phyloP scores from a whole-genome alignment of 2,888 invertebrate species.

The Cataglyphis livida region DNA sequence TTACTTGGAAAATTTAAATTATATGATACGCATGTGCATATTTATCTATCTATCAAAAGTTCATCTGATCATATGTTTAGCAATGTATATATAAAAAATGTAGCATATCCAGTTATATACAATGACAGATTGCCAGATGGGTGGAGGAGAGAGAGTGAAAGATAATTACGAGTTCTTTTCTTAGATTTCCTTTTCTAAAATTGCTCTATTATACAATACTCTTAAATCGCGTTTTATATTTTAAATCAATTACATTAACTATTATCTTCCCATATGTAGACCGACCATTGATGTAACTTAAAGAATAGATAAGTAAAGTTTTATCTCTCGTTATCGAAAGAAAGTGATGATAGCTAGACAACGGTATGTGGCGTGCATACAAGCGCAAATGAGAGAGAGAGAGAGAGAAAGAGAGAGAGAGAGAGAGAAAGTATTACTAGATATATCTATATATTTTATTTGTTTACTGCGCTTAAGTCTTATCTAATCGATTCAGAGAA shows the following conservation, averaged over 20 bases:
- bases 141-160: background rate
- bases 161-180: slow-evolving; percentile 22
- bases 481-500: too few relatives aligned
- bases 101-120: slow-evolving; percentile 1
- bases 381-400: too few relatives aligned
- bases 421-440: too few relatives aligned
- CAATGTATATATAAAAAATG: slow-evolving; percentile 29
- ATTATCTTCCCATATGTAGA: background rate
- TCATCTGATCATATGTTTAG: slow-evolving; percentile 11
- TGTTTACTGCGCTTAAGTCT: too few relatives aligned
- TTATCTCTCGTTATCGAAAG: too few relatives aligned
- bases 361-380: too few relatives aligned
- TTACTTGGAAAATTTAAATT: slow-evolving; percentile 22
- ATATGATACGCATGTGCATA: slow-evolving; percentile 62
- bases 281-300: background rate
- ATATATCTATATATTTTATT: background rate
- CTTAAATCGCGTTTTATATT: background rate
- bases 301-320: too few relatives aligned
- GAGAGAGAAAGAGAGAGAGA: too few relatives aligned
- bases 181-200: slow-evolving; percentile 10
- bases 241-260: background rate
- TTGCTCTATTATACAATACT: background rate
- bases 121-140: slow-evolving; percentile 13
- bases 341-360: too few relatives aligned
- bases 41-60: slow-evolving; percentile 36